A percentile compares a stretch with the other conserved stretches of the same genome.
phyloP scores from a whole-genome alignment of 2,888 invertebrate species.

The Ischnura elegans region DNA sequence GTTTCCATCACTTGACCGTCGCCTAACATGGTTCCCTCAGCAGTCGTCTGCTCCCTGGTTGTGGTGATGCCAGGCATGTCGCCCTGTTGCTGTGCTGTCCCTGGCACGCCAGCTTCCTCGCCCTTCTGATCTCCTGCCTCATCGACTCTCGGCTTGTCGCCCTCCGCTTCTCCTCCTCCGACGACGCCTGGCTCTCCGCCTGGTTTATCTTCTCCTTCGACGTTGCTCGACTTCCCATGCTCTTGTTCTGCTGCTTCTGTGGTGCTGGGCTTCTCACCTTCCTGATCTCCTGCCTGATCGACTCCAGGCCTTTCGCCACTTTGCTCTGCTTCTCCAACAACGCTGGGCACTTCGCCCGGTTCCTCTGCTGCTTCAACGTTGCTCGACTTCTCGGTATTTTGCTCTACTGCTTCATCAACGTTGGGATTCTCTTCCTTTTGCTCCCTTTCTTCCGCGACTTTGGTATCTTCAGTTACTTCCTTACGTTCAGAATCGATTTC shows the following conservation, averaged over 20 bases:
- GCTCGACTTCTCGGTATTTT: too few relatives aligned
- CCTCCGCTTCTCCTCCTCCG: background rate
- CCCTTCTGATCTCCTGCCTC: constrained; percentile 74
- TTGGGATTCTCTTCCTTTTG: too few relatives aligned
- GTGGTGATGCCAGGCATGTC: too few relatives aligned
- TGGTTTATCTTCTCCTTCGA: constrained; percentile 71
- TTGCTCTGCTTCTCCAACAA: background rate
- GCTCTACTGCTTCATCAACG: too few relatives aligned
- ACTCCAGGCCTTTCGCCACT: background rate
- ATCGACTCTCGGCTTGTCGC: constrained; percentile 77
- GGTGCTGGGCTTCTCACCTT: background rate
- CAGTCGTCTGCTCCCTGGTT: background rate
- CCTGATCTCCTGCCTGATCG: background rate
- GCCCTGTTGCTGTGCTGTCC: too few relatives aligned
- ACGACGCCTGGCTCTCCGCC: background rate
- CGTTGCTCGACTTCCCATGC: constrained; percentile 78
- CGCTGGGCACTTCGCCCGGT: background rate
- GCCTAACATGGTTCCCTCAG: background rate
- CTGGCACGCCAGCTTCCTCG: constrained; percentile 74
- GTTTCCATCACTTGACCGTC: constrained; percentile 76
- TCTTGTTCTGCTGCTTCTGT: too few relatives aligned
- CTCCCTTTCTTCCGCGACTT: too few relatives aligned
- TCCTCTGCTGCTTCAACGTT: background rate
- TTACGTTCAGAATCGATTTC: too few relatives aligned
- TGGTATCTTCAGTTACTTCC: too few relatives aligned